Conservation (phyloP, 1,140 invertebrate genomes). For the Dreissena rostriformis region DNA sequence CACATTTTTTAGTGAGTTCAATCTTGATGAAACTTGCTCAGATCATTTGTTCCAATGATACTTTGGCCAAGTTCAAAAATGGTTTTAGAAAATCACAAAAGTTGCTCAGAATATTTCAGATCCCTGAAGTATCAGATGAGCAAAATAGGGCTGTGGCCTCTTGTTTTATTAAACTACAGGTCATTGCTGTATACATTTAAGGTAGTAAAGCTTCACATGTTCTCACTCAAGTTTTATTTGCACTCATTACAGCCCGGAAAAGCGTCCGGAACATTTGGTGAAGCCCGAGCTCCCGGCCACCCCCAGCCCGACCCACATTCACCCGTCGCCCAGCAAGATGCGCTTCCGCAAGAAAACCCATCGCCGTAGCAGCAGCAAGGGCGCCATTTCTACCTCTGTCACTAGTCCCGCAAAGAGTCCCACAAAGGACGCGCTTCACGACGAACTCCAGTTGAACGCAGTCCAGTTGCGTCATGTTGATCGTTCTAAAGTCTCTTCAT, state of each 20-base stretch:
- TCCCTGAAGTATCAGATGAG: too few relatives aligned
- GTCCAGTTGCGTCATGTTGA: constrained; percentile 57
- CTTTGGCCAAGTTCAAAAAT: too few relatives aligned
- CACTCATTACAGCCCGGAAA: constrained; percentile 63
- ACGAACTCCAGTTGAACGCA: constrained; percentile 65
- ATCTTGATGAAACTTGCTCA: too few relatives aligned
- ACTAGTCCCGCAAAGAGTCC: constrained; percentile 70
- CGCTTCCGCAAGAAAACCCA: constrained; percentile 74
- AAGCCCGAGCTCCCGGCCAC: constrained; percentile 53
- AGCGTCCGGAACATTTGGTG: constrained; percentile 60
- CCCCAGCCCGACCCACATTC: constrained; percentile 73
- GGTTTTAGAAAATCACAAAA: too few relatives aligned
- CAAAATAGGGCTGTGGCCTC: too few relatives aligned
- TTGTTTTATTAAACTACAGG: not conserved
- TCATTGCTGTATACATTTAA: not conserved
- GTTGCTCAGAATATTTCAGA: too few relatives aligned
- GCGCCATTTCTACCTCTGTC: constrained; percentile 70
- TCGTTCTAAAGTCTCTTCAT: constrained; percentile 58
- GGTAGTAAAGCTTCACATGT: not conserved
- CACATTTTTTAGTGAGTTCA: too few relatives aligned
- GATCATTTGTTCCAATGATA: too few relatives aligned
- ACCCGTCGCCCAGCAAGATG: constrained; percentile 78
- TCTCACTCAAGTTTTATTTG: not conserved
- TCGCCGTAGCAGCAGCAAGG: constrained; percentile 77
- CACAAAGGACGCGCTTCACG: constrained; percentile 61